Base-by-base conservation (phyloP, 2,888 invertebrate species). In the Drosophila mimetica region DNA sequence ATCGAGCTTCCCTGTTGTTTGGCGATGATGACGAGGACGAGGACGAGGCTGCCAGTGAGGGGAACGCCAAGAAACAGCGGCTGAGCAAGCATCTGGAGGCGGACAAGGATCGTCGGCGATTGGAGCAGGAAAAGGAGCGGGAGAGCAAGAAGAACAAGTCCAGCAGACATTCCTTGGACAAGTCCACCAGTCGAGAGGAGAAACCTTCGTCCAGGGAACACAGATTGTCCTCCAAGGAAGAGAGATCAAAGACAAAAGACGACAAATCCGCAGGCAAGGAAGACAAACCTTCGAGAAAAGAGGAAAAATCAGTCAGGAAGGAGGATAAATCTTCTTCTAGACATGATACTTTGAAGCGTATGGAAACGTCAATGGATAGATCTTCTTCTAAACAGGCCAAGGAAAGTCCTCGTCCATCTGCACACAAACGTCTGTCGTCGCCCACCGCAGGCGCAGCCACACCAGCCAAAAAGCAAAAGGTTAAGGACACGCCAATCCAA, bases 1-100 rank as follows among this genome's bases (percentile, higher is more conserved):
- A 92, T 70, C 90, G 93, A 14, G 89, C 92, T 52, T 79, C 83
- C 1, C 88, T 94, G 1, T 73, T 93, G 36, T 94, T 93, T 78
- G 90, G 91, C 0, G 90, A 92, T 4, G 93, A 93, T 5, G 93
- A 93, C 74, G 90, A 91, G 2, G 20, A 20, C 7, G 30, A 30
- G 8, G 82, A 79, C 7, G 67, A 81, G 18, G 18, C n/a, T 0
- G 89, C 92, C 1, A 93, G 93, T 74, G 90, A 91, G 20, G 44
- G 32, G 8, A 44, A 64, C 46, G 63, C 66, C n/a, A 67, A 48
- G 9, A 87, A 89, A 25, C 89, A 93, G 72, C 90, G 89, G 16
- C 92, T 93, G 41, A 93, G 93, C 78, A 90, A 89, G 51, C 74
- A 77, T 42, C 79, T 90, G 18, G 77, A 86, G 25, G 78, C 75